A percentile compares a stretch with the other conserved stretches of the same genome.
These are phyloP conservation scores for Xenentodon cancila DNA, from an alignment of 2,797 vertebrate genomes.

Conservation along the genomic window DNA sequence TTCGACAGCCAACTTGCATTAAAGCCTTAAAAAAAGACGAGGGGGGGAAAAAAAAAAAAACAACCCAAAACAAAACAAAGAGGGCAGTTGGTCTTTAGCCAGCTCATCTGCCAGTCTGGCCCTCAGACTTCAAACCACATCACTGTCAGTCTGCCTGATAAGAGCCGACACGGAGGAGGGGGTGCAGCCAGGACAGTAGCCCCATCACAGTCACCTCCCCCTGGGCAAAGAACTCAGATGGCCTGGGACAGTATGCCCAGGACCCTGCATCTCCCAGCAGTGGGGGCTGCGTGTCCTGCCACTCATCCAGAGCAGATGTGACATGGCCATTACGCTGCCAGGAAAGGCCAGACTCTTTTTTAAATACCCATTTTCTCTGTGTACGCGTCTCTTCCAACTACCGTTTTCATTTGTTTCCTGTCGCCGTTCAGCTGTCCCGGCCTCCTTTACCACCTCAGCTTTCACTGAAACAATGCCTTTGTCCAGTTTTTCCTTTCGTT, in stretches of 20 bases:
- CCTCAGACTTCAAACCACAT: constrained; percentile 69
- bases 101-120: constrained; percentile 73
- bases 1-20: constrained; percentile 57
- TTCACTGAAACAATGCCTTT: not conserved
- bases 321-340: constrained; percentile 72
- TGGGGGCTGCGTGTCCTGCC: constrained; percentile 62
- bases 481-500: no score
- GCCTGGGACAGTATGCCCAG: constrained; percentile 66
- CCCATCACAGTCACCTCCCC: constrained; percentile 73
- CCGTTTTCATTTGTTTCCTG: constrained; percentile 18
- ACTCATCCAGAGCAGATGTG: constrained; percentile 77
- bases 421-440: constrained; percentile 3
- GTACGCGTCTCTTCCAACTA: constrained; percentile 13
- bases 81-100: constrained; percentile 77
- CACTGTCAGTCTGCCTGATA: constrained; percentile 73
- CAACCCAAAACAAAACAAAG: constrained; percentile 53
- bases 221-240: constrained; percentile 76
- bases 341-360: constrained; percentile 47
- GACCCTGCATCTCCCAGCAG: constrained; percentile 57
- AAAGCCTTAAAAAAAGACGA: constrained; percentile 68
- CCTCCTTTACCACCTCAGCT: not conserved
- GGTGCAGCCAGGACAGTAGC: constrained; percentile 65
- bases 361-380: constrained; percentile 31
- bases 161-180: constrained; percentile 58
- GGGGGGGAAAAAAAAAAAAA: constrained; percentile 14